Base-by-base conservation (phyloP, 2,113 vertebrate species). In the Pagrus major region DNA sequence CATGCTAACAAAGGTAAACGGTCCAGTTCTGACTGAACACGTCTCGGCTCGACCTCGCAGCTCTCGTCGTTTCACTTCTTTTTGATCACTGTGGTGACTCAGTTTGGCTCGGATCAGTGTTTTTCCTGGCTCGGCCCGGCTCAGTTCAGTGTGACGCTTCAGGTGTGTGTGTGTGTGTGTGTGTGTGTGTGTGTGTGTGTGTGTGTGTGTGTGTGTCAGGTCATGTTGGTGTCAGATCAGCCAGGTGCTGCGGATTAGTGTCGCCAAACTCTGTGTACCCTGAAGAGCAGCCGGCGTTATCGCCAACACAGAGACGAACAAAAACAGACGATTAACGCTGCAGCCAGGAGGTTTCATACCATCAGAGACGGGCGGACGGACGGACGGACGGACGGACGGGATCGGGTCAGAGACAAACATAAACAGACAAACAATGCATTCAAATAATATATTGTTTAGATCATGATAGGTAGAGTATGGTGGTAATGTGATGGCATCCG, bases 171-270 rank as follows among this genome's bases (percentile, higher is more conserved):
- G n/a, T n/a, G n/a, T n/a, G n/a, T n/a, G n/a, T n/a, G n/a, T n/a
- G n/a, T n/a, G n/a, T n/a, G n/a, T n/a, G n/a, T n/a, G n/a, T n/a
- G n/a, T n/a, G n/a, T n/a, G n/a, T n/a, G n/a, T n/a, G n/a, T n/a
- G n/a, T n/a, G 71, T 83, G 78, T 76, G 6, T 71, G 78, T 44
- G 76, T 77, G 68, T 83, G 21, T 58, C 49, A 2, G 85, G 76
- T 80, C 70, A 63, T 16, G 71, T 3, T 21, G 60, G 66, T 72
- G 74, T 79, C 66, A 37, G 44, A 33, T 52, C 71, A 18, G 56
- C 87, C 90, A 90, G 88, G 88, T 90, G 90, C 81, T 80, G 56
- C 65, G 86, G 90, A 91, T 90, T 91, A 90, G 90, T 90, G 75
- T 80, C 85, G 86, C 90, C 83, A 89, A 58, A 86, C 35, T 76